These are phyloP conservation scores for Oreochromis spilurus DNA, from an alignment of 2,113 vertebrate genomes.

Conservation along the genomic window DNA sequence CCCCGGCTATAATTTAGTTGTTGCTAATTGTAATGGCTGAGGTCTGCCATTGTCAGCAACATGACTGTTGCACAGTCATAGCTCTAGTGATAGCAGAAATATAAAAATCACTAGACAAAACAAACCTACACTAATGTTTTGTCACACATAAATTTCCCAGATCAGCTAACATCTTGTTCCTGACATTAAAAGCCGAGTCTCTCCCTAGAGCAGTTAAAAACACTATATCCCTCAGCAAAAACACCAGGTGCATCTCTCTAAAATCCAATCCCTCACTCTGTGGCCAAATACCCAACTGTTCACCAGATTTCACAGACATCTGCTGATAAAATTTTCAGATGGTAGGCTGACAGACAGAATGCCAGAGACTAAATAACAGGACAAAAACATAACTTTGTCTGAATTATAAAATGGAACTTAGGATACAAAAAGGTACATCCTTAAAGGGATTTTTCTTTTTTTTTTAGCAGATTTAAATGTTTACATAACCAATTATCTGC, in stretches of 20 bases:
- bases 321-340: conserved; percentile 2
- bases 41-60: background rate
- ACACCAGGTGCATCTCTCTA: background rate
- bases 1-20: background rate
- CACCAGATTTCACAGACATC: conserved; percentile 13
- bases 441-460: background rate
- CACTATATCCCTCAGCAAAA: background rate
- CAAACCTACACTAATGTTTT: background rate
- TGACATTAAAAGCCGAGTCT: background rate
- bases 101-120: background rate
- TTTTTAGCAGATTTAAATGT: background rate
- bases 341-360: background rate
- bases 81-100: background rate
- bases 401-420: background rate
- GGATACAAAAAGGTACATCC: background rate
- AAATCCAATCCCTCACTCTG: background rate
- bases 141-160: background rate
- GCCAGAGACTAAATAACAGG: background rate
- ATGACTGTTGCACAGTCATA: background rate
- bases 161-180: background rate
- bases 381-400: background rate
- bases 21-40: background rate
- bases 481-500: background rate
- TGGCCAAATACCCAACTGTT: background rate
- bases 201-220: background rate